A percentile compares a stretch with the other conserved stretches of the same genome.
phyloP scores from a whole-genome alignment of 2,888 invertebrate species.

The Sabellastarte sp. region DNA sequence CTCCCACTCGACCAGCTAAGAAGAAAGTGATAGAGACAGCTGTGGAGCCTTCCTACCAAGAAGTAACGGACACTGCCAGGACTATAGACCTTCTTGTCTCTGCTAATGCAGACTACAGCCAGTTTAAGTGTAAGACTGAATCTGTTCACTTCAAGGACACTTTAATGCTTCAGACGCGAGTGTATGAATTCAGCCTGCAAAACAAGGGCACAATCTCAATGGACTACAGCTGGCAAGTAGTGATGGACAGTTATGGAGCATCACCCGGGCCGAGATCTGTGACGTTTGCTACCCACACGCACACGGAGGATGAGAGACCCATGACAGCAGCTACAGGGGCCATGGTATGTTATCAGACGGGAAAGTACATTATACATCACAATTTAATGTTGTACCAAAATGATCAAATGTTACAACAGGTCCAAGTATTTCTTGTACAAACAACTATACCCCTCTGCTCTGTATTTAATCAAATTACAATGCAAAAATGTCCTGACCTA shows the following conservation, averaged over 20 bases:
- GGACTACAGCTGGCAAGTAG: slow-evolving; percentile 56
- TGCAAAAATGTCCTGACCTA: too few species aligned
- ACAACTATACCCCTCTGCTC: too few species aligned
- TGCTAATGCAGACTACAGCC: slow-evolving; percentile 52
- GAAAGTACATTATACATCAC: too few species aligned
- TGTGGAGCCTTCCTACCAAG: slow-evolving; percentile 51
- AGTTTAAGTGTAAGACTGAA: slow-evolving; percentile 51
- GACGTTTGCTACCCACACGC: slow-evolving; percentile 40
- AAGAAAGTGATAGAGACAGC: slow-evolving; percentile 58
- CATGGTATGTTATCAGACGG: too few species aligned
- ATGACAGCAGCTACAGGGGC: too few species aligned
- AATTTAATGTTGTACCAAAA: too few species aligned
- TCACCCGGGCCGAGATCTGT: slow-evolving; percentile 45
- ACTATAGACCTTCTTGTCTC: slow-evolving; percentile 52
- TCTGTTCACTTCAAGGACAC: slow-evolving; percentile 55
- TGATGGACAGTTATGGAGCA: slow-evolving; percentile 45
- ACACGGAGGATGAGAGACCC: slow-evolving; percentile 30
- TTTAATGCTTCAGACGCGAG: slow-evolving; percentile 58
- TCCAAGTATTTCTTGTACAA: too few species aligned
- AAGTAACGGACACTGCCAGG: slow-evolving; percentile 46
- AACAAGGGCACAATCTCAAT: slow-evolving; percentile 53
- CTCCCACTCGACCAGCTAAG: slow-evolving; percentile 41
- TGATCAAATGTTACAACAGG: too few species aligned
- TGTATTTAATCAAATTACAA: too few species aligned
- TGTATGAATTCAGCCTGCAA: slow-evolving; percentile 50